A percentile compares a stretch with the other conserved stretches of the same genome.
Conservation (phyloP, 2,113 vertebrate genomes). For the Cygnus atratus region DNA sequence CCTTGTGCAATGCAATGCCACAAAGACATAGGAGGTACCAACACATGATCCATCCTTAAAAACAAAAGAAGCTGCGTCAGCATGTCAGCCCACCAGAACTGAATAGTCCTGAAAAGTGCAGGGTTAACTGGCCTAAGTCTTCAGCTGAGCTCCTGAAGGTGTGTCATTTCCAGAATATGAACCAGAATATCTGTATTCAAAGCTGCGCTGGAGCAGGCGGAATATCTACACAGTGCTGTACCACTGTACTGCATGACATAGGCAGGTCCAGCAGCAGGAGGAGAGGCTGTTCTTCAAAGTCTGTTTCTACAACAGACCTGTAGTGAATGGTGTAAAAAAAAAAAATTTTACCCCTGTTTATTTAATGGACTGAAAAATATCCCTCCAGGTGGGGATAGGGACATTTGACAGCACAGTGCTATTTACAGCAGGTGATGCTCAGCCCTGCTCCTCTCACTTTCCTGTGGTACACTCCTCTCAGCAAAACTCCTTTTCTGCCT, state of each 20-base stretch:
- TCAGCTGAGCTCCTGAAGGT: background rate
- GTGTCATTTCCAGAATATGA: background rate
- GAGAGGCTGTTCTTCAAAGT: background rate
- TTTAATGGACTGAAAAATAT: background rate
- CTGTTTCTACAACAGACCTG: background rate
- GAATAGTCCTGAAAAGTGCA: background rate
- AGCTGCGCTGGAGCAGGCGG: background rate
- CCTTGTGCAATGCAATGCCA: background rate
- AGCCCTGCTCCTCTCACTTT: background rate
- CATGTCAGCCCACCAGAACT: background rate
- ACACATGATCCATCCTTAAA: background rate
- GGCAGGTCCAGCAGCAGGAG: background rate
- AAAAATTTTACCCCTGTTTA: background rate
- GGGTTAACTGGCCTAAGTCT: background rate
- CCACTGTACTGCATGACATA: background rate
- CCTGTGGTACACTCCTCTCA: background rate
- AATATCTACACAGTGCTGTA: background rate
- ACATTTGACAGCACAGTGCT: background rate
- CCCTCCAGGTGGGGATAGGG: background rate
- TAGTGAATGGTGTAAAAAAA: no score
- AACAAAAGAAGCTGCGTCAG: background rate
- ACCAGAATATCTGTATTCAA: background rate
- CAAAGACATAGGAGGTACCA: background rate
- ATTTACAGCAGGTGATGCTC: background rate
- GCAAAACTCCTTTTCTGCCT: background rate